Percentiles rank a stretch among this genome's conserved stretches.
These are phyloP conservation scores for Formica selysi DNA, from an alignment of 1,140 invertebrate species.

Conservation along the genomic window DNA sequence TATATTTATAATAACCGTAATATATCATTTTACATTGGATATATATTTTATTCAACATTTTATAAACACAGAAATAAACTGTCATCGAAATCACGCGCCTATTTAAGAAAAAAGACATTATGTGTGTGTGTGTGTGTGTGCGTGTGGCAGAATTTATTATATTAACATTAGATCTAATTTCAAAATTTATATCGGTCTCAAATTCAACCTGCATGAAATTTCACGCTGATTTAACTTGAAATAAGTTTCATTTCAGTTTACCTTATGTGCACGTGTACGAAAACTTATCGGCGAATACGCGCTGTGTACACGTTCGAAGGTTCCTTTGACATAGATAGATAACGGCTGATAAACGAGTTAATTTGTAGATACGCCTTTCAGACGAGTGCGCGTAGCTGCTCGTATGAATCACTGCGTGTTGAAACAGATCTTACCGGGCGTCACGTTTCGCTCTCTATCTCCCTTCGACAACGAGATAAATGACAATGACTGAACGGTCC, in stretches of 20 bases:
- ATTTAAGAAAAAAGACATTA: neutral
- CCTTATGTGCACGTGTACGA: neutral
- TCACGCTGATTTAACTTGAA: neutral
- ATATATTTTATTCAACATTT: neutral
- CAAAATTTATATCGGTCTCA: neutral
- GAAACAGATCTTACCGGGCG: slow-evolving; percentile 30
- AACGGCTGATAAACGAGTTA: slow-evolving; percentile 58
- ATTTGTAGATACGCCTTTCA: slow-evolving; percentile 52
- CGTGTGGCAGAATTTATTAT: no score
- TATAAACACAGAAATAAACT: neutral
- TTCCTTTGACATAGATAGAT: slow-evolving; percentile 50
- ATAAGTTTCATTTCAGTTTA: slow-evolving; percentile 27
- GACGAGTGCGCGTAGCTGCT: neutral
- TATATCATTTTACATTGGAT: neutral
- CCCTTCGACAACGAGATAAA: slow-evolving; percentile 17
- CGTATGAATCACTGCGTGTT: slow-evolving; percentile 42
- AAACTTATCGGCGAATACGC: slow-evolving; percentile 23
- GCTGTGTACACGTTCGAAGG: slow-evolving; percentile 17
- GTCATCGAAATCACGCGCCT: neutral
- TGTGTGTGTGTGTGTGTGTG: no score
- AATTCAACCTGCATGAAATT: neutral
- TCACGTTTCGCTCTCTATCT: slow-evolving; percentile 24
- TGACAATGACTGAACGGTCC: slow-evolving; percentile 49
- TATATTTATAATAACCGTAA: neutral
- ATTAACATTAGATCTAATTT: slow-evolving; percentile 15